Evolutionary conservation across 1,140 invertebrate species (phyloP), one percentile per base, ranked within the genome.

Genomic region (Maconellicoccus hirsutus): DNA sequence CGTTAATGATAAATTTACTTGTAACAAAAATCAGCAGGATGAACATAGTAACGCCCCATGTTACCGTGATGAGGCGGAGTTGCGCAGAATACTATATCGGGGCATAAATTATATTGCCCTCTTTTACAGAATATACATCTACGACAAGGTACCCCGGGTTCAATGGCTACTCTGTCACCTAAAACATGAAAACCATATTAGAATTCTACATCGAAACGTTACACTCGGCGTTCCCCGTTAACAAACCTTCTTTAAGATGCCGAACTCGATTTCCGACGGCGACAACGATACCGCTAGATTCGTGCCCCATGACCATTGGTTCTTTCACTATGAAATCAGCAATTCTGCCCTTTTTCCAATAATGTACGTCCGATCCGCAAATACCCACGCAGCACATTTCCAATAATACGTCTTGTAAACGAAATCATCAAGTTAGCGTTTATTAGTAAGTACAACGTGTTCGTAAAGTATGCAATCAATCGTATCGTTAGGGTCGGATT

Each of bases 121-220:
- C 79, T 81, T 80, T 93, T 94, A 79, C 96, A 98, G 77, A 85
- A 89, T 19, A 86, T 81, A 78, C 96, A 98, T 23, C 79, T 81
- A 69, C 91, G 83, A 77, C 96, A 98, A 0, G 93, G 87, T 52
- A 94, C 86, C 6, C 93, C 93, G 2, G 94, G 95, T 80, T 98
- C 95, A 72, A 97, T 90, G 0, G 93, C 93, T 2, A 98, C 93
- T 66, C 93, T 83, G 81, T 98, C 95, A 0, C 94, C 94, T 86
- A n/a, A n/a, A n/a, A n/a, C n/a, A n/a, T n/a, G n/a, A n/a, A n/a
- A n/a, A n/a, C n/a, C n/a, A n/a, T n/a, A n/a, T n/a, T n/a, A n/a
- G n/a, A n/a, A n/a, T n/a, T n/a, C n/a, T n/a, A n/a, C n/a, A n/a
- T n/a, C n/a, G n/a, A n/a, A n/a, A n/a, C n/a, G n/a, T n/a, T n/a